Evolutionary conservation across 2,797 vertebrate genomes (phyloP), one percentile per base, ranked within the genome.

Genomic region (Silurus lanzhouensis): DNA sequence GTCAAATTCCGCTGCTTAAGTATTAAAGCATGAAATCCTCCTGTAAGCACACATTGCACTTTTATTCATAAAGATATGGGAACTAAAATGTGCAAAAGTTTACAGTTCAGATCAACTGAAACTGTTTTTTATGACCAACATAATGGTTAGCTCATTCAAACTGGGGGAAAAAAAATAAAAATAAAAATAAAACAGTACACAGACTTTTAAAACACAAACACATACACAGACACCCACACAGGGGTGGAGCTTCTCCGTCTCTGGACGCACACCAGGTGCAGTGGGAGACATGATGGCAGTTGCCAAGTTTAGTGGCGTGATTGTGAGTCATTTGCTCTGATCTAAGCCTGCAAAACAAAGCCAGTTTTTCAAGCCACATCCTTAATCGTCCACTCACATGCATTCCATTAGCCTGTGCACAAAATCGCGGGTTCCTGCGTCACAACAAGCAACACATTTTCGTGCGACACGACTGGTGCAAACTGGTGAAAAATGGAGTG

Each of bases 101-200:
- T 83, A 22, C 83, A 46, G 66, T 19, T 91, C 86, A 91, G 90
- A 83, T 90, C 90, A 89, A 90, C 89, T 88, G 87, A 89, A 88
- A 87, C 46, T 0, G 58, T 31, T 22, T 86, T 84, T 70, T 20
- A 83, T 60, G 75, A 86, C 57, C 14, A 58, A 67, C 31, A 83
- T 78, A 58, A 78, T 52, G 78, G 55, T 66, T 87, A 67, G 77
- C 83, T 88, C 60, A 83, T 64, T 84, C 76, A 80, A 64, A 74
- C 86, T 82, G 83, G 48, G 10, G 10, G 10, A 7, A 52, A 7
- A 52, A 27, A 27, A 52, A 7, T 10, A 27, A 27, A 52, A 48
- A 6, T 27, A 58, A 57, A 61, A 70, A 57, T 38, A 25, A 83
- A 74, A 85, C 74, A 63, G 44, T 61, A 87, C 60, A 75, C 38